phyloP scores from a whole-genome alignment of 2,113 vertebrate species.

The Pogonocichla stellata region DNA sequence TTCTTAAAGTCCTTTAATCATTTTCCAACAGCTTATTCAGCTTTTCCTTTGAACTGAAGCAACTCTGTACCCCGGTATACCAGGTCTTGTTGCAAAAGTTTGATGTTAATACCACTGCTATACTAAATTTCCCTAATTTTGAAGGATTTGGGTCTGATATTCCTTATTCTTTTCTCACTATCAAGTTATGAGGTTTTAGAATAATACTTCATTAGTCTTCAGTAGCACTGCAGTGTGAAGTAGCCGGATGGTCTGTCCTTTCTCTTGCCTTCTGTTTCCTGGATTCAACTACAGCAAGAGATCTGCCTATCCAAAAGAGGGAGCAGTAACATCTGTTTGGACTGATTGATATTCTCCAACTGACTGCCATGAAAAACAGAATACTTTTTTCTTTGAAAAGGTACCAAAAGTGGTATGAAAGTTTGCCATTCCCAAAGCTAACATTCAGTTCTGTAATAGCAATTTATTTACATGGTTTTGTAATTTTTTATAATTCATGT shows the following conservation, averaged over 20 bases:
- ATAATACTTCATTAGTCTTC: background rate
- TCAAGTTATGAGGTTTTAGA: background rate
- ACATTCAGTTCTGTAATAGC: slow-evolving; percentile 33
- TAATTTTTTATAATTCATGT: slow-evolving; percentile 42
- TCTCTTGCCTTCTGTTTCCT: background rate
- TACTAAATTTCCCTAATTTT: background rate
- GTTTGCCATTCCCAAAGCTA: slow-evolving; percentile 17
- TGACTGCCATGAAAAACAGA: slow-evolving; percentile 46
- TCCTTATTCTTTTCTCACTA: background rate
- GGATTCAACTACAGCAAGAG: background rate
- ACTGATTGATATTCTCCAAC: background rate
- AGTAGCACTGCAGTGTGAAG: background rate
- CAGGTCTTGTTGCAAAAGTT: background rate
- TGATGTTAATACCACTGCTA: background rate
- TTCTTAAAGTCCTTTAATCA: slow-evolving; percentile 21
- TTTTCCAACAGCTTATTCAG: background rate
- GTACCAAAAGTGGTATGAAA: background rate
- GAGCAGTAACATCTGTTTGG: slow-evolving; percentile 19
- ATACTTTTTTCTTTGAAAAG: background rate
- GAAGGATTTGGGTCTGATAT: background rate
- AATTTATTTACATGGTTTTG: background rate
- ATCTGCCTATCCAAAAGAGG: background rate
- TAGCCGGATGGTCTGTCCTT: background rate
- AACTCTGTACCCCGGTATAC: background rate
- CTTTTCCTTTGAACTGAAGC: slow-evolving; percentile 25